Conservation (phyloP, 2,113 vertebrate species). For the Gnathonemus echidnorhynchus region DNA sequence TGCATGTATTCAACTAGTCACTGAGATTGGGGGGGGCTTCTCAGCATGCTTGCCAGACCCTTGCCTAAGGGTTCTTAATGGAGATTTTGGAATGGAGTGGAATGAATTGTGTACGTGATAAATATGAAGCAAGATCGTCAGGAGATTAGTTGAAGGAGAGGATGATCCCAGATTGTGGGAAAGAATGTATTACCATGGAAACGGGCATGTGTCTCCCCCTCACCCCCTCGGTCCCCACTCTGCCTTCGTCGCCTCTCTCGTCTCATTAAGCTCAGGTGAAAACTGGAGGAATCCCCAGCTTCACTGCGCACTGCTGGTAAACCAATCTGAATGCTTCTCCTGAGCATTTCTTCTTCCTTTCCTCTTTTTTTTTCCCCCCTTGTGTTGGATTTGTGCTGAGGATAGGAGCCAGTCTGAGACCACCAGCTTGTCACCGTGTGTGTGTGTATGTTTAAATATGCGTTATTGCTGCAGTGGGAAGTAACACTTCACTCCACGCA, state of each 20-base stretch:
- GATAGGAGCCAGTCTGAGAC: neutral
- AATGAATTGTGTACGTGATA: neutral
- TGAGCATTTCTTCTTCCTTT: slow-evolving; percentile 31
- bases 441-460: neutral
- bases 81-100: neutral
- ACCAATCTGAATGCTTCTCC: slow-evolving; percentile 23
- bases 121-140: slow-evolving; percentile 26
- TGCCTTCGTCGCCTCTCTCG: slow-evolving; percentile 22
- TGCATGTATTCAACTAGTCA: slow-evolving; percentile 4
- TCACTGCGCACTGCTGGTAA: neutral
- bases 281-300: neutral
- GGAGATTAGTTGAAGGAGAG: slow-evolving; percentile 45
- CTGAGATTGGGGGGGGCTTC: neutral
- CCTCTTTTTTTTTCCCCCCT: slow-evolving; percentile 36
- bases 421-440: slow-evolving; percentile 23
- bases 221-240: neutral
- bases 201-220: slow-evolving; percentile 38
- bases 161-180: slow-evolving; percentile 48
- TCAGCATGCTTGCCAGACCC: neutral
- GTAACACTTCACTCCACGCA: neutral
- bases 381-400: neutral
- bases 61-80: neutral
- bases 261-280: slow-evolving; percentile 28
- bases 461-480: neutral
- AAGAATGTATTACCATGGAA: slow-evolving; percentile 64